Evolutionary conservation across 2,888 invertebrate species (phyloP), one percentile per base, ranked within the genome.

Genomic region (Aphodius granarius): DNA sequence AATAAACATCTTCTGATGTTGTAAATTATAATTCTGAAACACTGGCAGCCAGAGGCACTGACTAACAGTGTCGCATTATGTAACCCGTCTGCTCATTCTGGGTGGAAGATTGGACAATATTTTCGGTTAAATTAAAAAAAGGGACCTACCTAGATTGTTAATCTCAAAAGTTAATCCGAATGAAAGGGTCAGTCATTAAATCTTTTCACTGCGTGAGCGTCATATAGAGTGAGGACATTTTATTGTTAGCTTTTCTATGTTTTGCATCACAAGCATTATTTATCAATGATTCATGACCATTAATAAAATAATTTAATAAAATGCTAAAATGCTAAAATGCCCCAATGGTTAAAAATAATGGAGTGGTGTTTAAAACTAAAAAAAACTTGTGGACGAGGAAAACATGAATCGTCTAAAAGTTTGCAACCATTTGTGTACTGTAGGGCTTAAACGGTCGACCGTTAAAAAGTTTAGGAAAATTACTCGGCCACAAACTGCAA

Each of bases 391-490:
- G 13, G 43, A 1, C 43, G 1, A 13, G 43, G 43, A 43, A 43
- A 43, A 43, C 43, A 43, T 13, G 4, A 13, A 43, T 6, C 13
- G 13, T 43, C 13, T 43, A 9, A 43, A 43, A 43, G 43, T 43
- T 43, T 43, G 1, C 43, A 43, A 9, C 13, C 13, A 13, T 43
- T 43, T 6, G 43, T 43, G 43, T 43, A 43, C 13, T 43, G 43
- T 43, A 9, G 13, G 20, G 68, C 19, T 68, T 13, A 16, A 20
- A 20, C 68, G 68, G 20, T 22, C 20, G 68, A 20, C 68, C 20
- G 68, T n/a, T 68, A 68, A 20, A 68, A 68, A 68, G 21, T 68
- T 68, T 20, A 68, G 22, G 21, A 22, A 68, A 68, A 20, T 68
- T 68, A 20, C 68, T 9, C 68, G 19, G 19, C 19, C 68, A 19